phyloP scores from a whole-genome alignment of 2,888 invertebrate genomes.

The Trichogramma dendrolimi region DNA sequence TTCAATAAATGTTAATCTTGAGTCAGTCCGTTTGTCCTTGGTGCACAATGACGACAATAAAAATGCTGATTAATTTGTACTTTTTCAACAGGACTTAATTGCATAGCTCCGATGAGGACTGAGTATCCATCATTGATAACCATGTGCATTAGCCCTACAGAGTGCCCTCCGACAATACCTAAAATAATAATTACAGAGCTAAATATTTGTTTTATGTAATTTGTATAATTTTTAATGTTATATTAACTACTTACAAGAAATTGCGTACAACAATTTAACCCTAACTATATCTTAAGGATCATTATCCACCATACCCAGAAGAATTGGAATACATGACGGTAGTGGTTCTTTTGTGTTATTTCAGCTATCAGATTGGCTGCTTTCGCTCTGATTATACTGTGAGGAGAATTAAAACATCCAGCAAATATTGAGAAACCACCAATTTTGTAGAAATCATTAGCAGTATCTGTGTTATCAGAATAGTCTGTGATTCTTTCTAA shows the following conservation, averaged over 20 bases:
- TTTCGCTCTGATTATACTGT: slow-evolving; percentile 60
- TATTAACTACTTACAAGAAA: slow-evolving; percentile 64
- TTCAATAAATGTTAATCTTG: slow-evolving; percentile 43
- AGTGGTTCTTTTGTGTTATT: slow-evolving; percentile 80
- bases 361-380: slow-evolving; percentile 72
- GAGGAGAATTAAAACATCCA: slow-evolving; percentile 62
- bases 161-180: slow-evolving; percentile 66
- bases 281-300: slow-evolving; percentile 59
- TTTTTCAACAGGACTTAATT: slow-evolving; percentile 57
- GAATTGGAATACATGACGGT: slow-evolving; percentile 70
- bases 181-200: too few relatives aligned
- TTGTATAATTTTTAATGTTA: too few relatives aligned
- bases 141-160: slow-evolving; percentile 61
- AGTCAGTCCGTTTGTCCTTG: slow-evolving; percentile 37
- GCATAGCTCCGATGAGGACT: slow-evolving; percentile 60
- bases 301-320: slow-evolving; percentile 59
- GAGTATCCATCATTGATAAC: slow-evolving; percentile 64
- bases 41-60: slow-evolving; percentile 62
- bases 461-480: slow-evolving; percentile 73
- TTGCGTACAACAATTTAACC: slow-evolving; percentile 70
- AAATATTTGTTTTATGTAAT: too few relatives aligned
- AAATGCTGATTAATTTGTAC: slow-evolving; percentile 69
- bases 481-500: slow-evolving; percentile 67
- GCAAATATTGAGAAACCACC: slow-evolving; percentile 75
- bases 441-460: slow-evolving; percentile 81